A percentile compares a stretch with the other conserved stretches of the same genome.
Evolutionary conservation across 30 jellyfish, hydroid and myxozoan species (phyloP).

Genomic region (Rhopilema esculentum): DNA sequence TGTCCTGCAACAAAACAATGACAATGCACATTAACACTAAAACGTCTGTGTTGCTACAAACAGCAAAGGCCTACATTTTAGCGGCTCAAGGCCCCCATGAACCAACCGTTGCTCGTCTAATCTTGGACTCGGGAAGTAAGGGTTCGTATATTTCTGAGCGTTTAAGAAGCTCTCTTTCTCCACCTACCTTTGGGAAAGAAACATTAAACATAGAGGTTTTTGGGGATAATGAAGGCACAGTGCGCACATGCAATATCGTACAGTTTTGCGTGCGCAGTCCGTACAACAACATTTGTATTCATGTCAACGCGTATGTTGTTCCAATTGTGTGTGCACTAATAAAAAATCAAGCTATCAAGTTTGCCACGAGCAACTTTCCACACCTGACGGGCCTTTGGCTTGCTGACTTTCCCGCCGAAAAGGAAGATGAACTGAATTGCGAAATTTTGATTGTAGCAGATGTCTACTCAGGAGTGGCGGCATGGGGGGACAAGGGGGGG

Average conservation of each 20-base stretch:
- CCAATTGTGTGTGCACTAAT: conserved; percentile 41
- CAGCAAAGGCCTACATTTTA: conserved; percentile 30
- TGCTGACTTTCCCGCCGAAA: conserved; percentile 28
- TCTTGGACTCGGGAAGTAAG: conserved; percentile 17
- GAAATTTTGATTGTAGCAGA: conserved; percentile 38
- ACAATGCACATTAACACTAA: conserved; percentile 5
- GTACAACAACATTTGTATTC: neutral
- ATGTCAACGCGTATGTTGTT: conserved; percentile 46
- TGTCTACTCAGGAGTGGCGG: no score
- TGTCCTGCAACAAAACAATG: neutral
- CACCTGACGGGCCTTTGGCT: conserved; percentile 24
- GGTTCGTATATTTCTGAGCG: conserved; percentile 18
- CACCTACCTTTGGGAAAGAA: conserved; percentile 16
- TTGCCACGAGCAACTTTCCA: conserved; percentile 41
- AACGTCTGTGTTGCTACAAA: conserved; percentile 11
- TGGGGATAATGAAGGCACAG: conserved; percentile 12
- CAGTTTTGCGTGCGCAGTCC: conserved; percentile 50
- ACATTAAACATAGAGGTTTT: neutral
- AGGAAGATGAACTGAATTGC: conserved; percentile 6
- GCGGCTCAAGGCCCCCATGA: conserved; percentile 21
- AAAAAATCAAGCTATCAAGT: conserved; percentile 24
- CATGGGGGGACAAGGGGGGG: no score
- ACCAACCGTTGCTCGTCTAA: conserved; percentile 28
- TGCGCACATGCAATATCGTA: conserved; percentile 5
- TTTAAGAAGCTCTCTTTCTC: neutral